Evolutionary conservation across 2,113 vertebrate species (phyloP), one percentile per base, ranked within the genome.

Genomic region (Engystomops pustulosus): DNA sequence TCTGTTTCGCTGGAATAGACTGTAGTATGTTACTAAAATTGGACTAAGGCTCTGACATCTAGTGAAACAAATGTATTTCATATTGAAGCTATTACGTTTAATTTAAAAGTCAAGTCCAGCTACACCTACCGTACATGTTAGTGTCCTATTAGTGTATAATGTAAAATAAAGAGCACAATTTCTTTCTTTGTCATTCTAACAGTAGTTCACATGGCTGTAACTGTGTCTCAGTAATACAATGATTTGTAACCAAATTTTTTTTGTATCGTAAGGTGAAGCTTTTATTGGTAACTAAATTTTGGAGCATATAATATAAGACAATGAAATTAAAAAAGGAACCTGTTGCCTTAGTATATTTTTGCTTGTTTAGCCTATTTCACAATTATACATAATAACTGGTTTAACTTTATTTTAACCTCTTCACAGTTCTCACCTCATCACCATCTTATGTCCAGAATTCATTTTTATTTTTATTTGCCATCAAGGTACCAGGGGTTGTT

Each of bases 1-100:
- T 79, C 30, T 44, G 23, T 74, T 72, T 82, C 53, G 36, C 69
- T 47, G 38, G 69, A 82, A 82, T 84, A 47, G n/a, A 41, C 27
- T 51, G 14, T 20, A 76, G 36, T 36, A 69, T 68, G 60, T 53
- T 53, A 11, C 49, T 79, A 79, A 69, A 84, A 69, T 51, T 38
- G 49, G 30, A 85, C 60, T 38, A 51, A 77, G 67, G 23, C 14
- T 34, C n/a, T n/a, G 10, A 27, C 23, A 55, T 58, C 74, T 11
- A 70, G 2, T n/a, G 38, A 41, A 38, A 23, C 49, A 32, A 32
- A 68, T 68, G 25, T 49, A 36, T 62, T 80, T 80, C 62, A 23
- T 32, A 55, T n/a, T 53, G 18, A 70, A 78, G 51, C 6, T 7
- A 41, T 58, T 78, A 9, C 23, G n/a, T 41, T 58, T 74, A 23